Conservation (phyloP, 2,888 invertebrate species). For the Apamea crenata region DNA sequence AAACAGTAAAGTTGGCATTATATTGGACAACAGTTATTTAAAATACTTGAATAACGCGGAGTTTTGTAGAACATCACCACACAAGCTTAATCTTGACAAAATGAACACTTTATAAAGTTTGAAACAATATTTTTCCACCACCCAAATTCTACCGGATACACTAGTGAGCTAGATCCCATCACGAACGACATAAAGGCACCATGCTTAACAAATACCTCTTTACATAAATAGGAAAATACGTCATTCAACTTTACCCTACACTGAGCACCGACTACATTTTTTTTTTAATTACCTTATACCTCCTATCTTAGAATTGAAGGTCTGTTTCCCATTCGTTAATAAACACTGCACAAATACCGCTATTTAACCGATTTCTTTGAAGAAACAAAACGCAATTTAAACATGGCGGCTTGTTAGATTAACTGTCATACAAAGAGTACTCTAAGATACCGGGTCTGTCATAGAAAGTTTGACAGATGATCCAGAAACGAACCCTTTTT, state of each 20-base stretch:
- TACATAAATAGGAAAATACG: neutral
- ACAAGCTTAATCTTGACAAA: neutral
- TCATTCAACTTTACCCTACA: neutral
- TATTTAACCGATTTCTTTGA: neutral
- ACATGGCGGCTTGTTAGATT: conserved; percentile 12
- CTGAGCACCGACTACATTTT: neutral
- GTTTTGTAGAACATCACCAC: neutral
- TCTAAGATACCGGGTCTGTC: too few species aligned
- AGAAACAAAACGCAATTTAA: conserved; percentile 4
- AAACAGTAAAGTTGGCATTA: conserved; percentile 7
- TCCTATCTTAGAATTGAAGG: neutral
- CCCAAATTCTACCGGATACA: neutral
- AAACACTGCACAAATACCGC: neutral
- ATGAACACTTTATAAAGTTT: neutral
- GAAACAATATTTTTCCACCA: neutral
- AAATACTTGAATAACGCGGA: conserved; percentile 14
- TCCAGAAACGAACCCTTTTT: neutral
- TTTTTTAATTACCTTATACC: neutral
- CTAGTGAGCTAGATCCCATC: neutral
- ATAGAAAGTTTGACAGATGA: neutral
- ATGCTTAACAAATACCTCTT: neutral
- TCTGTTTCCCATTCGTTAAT: too few species aligned
- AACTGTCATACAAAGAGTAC: neutral
- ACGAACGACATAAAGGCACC: neutral
- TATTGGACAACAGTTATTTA: neutral